Evolutionary conservation across 1,140 invertebrate species (phyloP).

Genomic region (Alviniconcha marisindica): DNA sequence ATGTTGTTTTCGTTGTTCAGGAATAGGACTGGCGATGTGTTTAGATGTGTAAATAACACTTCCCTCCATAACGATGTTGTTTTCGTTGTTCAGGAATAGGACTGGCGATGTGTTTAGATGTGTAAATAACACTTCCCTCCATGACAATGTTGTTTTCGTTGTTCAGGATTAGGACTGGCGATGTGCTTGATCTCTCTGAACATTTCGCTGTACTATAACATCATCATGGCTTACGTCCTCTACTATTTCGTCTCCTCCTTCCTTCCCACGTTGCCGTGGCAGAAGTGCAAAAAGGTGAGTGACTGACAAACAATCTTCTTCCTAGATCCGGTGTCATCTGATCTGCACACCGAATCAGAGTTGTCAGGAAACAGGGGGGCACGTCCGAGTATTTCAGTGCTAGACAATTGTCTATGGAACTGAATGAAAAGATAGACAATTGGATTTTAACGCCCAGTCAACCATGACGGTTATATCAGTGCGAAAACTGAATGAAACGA

Average conservation of each 20-base stretch:
- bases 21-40: too few relatives aligned
- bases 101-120: too few relatives aligned
- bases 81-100: too few relatives aligned
- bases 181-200: constrained; percentile 89
- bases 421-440: not conserved
- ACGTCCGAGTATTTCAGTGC: not conserved
- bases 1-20: too few relatives aligned
- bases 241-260: constrained; percentile 75
- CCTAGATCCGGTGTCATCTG: not conserved
- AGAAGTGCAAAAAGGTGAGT: constrained; percentile 73
- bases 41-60: too few relatives aligned
- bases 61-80: too few relatives aligned
- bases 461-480: too few relatives aligned
- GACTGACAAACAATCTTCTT: too few relatives aligned
- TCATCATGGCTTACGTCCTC: constrained; percentile 75
- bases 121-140: too few relatives aligned
- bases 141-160: not conserved
- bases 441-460: too few relatives aligned
- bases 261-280: constrained; percentile 75
- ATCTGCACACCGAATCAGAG: not conserved
- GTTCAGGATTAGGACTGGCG: constrained; percentile 85
- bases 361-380: not conserved
- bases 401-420: not conserved
- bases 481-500: too few relatives aligned
- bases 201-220: constrained; percentile 81